These are phyloP conservation scores for Cistogaster globosa DNA, from an alignment of 2,888 invertebrate genomes.

Conservation along the genomic window DNA sequence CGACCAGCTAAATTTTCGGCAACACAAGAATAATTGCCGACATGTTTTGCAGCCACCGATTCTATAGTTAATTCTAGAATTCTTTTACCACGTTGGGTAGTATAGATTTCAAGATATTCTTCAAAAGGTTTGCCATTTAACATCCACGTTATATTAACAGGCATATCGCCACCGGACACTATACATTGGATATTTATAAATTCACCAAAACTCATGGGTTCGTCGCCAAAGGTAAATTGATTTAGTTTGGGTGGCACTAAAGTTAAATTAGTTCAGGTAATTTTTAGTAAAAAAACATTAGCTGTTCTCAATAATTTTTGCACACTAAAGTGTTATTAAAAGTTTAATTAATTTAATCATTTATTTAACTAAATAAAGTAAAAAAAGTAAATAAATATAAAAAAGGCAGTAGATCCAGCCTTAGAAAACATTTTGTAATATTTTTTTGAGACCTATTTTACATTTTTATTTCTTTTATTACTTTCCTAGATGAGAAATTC, in stretches of 20 bases:
- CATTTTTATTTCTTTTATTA: no score
- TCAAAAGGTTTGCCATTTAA: constrained; percentile 84
- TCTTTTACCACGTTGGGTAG: constrained; percentile 83
- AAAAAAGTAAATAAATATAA: no score
- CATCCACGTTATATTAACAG: constrained; percentile 85
- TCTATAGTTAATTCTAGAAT: constrained; percentile 87
- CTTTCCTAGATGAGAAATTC: no score
- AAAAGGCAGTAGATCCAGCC: no score
- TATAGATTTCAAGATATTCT: constrained; percentile 81
- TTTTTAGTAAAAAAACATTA: no score
- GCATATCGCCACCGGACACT: constrained; percentile 85
- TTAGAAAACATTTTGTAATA: no score
- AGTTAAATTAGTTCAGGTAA: not conserved
- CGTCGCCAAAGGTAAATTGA: constrained; percentile 90
- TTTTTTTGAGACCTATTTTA: no score
- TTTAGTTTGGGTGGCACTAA: constrained; percentile 90
- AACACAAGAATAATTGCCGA: constrained; percentile 90
- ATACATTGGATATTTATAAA: constrained; percentile 84
- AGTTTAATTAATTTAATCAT: no score
- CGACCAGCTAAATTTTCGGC: constrained; percentile 89
- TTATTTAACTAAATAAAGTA: no score
- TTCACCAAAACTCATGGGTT: constrained; percentile 88
- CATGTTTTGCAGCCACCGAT: constrained; percentile 87
- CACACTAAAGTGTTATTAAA: no score
- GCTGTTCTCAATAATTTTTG: no score